Conservation (phyloP, 2,113 vertebrate genomes). For the Pygoscelis antarcticus region DNA sequence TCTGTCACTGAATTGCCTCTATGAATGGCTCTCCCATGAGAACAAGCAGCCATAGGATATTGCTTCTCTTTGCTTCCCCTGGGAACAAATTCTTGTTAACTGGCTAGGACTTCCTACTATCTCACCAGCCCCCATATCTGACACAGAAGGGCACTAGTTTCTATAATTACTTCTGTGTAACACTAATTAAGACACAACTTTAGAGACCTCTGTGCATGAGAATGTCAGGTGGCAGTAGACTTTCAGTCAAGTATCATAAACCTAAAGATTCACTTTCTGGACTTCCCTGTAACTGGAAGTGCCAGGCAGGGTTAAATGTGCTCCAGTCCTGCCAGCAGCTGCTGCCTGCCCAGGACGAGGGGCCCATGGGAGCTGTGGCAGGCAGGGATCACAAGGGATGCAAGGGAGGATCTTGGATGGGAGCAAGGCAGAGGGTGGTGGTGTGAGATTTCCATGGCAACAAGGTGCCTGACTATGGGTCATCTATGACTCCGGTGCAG, state of each 20-base stretch:
- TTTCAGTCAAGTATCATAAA: background rate
- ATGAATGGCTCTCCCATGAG: background rate
- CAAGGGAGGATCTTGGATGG: background rate
- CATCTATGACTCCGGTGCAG: background rate
- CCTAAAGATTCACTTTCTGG: background rate
- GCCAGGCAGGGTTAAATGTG: background rate
- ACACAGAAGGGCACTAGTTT: background rate
- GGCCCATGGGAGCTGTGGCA: background rate
- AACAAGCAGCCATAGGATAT: background rate
- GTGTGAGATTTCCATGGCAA: conserved; percentile 35
- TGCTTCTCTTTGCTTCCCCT: background rate
- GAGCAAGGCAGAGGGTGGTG: background rate
- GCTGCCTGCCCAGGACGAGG: background rate
- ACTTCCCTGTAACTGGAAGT: background rate
- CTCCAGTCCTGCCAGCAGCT: background rate
- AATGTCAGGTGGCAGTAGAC: background rate
- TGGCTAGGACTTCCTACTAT: background rate
- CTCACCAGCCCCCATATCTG: background rate
- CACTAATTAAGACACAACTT: background rate
- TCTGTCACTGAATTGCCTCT: background rate
- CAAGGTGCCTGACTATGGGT: conserved; percentile 3
- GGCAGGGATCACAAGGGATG: background rate
- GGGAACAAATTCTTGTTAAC: background rate
- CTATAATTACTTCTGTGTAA: background rate
- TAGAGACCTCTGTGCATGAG: background rate